Evolutionary conservation across 1,140 invertebrate genomes (phyloP), one percentile per base, ranked within the genome.

Genomic region (Sitobion miscanthi): DNA sequence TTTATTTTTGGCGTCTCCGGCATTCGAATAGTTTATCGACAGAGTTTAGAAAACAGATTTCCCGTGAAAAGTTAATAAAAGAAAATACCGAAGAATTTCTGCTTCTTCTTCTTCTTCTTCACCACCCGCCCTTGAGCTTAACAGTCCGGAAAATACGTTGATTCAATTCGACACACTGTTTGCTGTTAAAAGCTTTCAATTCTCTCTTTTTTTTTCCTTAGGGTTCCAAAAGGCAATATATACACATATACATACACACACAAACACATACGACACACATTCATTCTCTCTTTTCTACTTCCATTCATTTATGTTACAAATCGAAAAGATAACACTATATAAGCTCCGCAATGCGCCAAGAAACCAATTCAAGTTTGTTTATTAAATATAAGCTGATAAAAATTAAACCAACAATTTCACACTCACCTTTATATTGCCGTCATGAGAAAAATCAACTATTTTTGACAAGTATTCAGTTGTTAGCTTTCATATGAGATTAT

Each of bases 161-260:
- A 90, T 90, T 90, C 89, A 30, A 90, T 90, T 90, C 89, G 89
- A 69, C 89, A 90, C 89, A 90, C 89, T 69, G 89, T 90, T 90
- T 62, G 54, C 89, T n/a, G 89, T 69, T 90, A 90, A 90, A 90
- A 90, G 89, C 89, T 90, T 90, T 90, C 89, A n/a, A 69, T 69
- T 90, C 54, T n/a, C 38, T 45, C n/a, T 89, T 89, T 42, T 89
- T 38, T n/a, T 42, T 62, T 90, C 25, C 88, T 49, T 54, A 57
- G 88, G 88, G 88, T 89, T 89, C 52, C 88, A 38, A 42, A 54
- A 8, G 35, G 30, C 52, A 38, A 54, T 89, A 14, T 42, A 89
- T 6, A 89, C n/a, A 54, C 8, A n/a, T 1, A 17, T 17, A 88
- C 35, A 88, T 20, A 52, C 8, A n/a, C 35, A n/a, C 4, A 87